Conservation (phyloP, 2,888 invertebrate species). For the Lomographa bimaculata region DNA sequence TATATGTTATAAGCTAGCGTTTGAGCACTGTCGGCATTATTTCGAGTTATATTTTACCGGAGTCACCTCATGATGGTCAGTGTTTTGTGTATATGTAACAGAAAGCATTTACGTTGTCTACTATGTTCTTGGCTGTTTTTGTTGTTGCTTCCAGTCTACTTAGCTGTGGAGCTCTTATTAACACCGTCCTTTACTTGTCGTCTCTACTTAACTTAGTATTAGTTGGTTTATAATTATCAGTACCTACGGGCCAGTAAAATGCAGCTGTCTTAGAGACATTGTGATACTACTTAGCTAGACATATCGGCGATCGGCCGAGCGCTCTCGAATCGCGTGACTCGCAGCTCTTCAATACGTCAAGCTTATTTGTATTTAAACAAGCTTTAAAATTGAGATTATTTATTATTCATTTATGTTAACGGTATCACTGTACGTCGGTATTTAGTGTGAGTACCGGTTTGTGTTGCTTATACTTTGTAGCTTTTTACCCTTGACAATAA, state of each 20-base stretch:
- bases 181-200: slow-evolving; percentile 76
- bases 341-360: slow-evolving; percentile 50
- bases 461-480: slow-evolving; percentile 42
- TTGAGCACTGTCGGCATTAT: slow-evolving; percentile 77
- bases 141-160: slow-evolving; percentile 61
- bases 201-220: slow-evolving; percentile 80
- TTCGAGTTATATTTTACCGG: slow-evolving; percentile 48
- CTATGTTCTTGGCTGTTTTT: slow-evolving; percentile 47
- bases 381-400: slow-evolving; percentile 82
- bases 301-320: slow-evolving; percentile 37
- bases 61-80: slow-evolving; percentile 77
- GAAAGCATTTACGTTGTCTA: slow-evolving; percentile 70
- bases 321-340: slow-evolving; percentile 48
- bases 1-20: too few relatives aligned
- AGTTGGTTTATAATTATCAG: slow-evolving; percentile 66
- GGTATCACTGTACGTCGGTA: slow-evolving; percentile 54
- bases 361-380: slow-evolving; percentile 68
- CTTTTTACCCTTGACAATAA: slow-evolving; percentile 66
- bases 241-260: slow-evolving; percentile 77
- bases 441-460: slow-evolving; percentile 46
- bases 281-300: slow-evolving; percentile 75
- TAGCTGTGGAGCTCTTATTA: slow-evolving; percentile 50
- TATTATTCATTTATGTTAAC: slow-evolving; percentile 68
- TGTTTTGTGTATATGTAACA: slow-evolving; percentile 51
- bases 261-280: slow-evolving; percentile 78